These are phyloP conservation scores for Drosophila histrio DNA, from an alignment of 2,888 invertebrate genomes.

Conservation along the genomic window DNA sequence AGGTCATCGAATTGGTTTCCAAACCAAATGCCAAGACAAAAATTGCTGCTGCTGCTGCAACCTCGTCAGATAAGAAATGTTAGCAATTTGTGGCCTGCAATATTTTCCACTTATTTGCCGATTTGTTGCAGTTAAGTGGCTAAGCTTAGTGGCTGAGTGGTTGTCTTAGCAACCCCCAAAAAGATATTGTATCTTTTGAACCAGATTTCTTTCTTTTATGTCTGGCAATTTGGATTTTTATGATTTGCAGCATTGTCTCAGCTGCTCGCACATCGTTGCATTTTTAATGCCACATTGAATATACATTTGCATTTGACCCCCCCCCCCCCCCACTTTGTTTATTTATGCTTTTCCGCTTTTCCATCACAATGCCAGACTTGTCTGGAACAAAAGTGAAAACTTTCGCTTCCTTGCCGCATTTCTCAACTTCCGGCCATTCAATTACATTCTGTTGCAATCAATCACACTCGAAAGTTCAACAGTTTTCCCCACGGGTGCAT, in stretches of 20 bases:
- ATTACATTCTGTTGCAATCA: conserved; percentile 67
- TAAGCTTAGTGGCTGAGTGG: conserved; percentile 16
- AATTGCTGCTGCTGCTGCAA: conserved; percentile 30
- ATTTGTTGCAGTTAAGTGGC: conserved; percentile 74
- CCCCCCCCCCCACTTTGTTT: conserved; percentile 28
- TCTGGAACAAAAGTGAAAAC: conserved; percentile 61
- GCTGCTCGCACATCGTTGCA: conserved; percentile 52
- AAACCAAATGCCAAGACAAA: conserved; percentile 10
- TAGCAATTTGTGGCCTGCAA: conserved; percentile 74
- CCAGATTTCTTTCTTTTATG: conserved; percentile 42
- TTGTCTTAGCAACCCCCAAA: conserved; percentile 12
- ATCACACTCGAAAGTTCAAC: conserved; percentile 67
- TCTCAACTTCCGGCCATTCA: conserved; percentile 53
- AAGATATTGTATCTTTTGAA: conserved; percentile 25
- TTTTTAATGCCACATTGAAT: conserved; percentile 71
- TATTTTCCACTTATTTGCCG: conserved; percentile 75
- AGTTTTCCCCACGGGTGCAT: conserved; percentile 29
- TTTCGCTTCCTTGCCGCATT: conserved; percentile 52
- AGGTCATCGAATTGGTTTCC: conserved; percentile 80
- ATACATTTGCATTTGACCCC: conserved; percentile 59
- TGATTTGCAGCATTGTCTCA: conserved; percentile 59
- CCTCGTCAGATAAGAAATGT: conserved; percentile 57
- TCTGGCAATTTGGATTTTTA: conserved; percentile 68
- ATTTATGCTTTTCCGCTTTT: conserved; percentile 43
- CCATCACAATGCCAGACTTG: conserved; percentile 45